Evolutionary conservation across 2,113 vertebrate genomes (phyloP).

Genomic region (Saccopteryx leptura): DNA sequence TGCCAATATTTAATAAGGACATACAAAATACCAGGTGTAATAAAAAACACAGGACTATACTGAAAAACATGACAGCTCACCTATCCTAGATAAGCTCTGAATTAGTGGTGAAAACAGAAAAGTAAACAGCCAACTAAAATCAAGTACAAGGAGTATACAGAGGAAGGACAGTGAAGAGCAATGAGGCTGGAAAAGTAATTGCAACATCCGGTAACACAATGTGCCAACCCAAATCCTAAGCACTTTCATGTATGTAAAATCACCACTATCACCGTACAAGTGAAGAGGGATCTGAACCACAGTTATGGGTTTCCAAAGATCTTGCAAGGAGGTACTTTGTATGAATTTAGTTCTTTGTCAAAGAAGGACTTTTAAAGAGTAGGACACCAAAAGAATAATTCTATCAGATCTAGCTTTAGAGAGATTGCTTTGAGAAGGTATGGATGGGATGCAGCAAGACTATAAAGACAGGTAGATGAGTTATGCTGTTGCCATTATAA

Average conservation of each 20-base stretch:
- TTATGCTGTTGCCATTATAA: constrained; percentile 34
- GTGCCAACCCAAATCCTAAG: neutral
- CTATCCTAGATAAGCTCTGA: neutral
- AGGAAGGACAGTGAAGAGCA: neutral
- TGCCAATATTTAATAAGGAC: constrained; percentile 25
- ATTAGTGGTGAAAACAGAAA: neutral
- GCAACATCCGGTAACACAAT: neutral
- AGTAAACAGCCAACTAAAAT: constrained; percentile 2
- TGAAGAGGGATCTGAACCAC: neutral
- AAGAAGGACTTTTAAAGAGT: constrained; percentile 1
- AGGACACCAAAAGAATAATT: neutral
- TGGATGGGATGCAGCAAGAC: neutral
- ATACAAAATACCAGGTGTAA: constrained; percentile 26
- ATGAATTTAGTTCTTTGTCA: constrained; percentile 2
- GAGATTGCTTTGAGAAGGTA: constrained; percentile 29
- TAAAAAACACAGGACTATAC: neutral
- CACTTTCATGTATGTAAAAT: neutral
- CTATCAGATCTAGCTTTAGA: constrained; percentile 4
- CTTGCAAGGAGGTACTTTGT: neutral
- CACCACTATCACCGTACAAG: neutral
- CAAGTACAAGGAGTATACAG: neutral
- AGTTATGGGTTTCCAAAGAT: neutral
- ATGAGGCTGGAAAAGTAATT: neutral
- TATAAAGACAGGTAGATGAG: neutral
- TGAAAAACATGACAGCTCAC: constrained; percentile 22